A percentile compares a stretch with the other conserved stretches of the same genome.
These are phyloP conservation scores for Agapostemon virescens DNA, from an alignment of 2,888 invertebrate species.

Conservation along the genomic window DNA sequence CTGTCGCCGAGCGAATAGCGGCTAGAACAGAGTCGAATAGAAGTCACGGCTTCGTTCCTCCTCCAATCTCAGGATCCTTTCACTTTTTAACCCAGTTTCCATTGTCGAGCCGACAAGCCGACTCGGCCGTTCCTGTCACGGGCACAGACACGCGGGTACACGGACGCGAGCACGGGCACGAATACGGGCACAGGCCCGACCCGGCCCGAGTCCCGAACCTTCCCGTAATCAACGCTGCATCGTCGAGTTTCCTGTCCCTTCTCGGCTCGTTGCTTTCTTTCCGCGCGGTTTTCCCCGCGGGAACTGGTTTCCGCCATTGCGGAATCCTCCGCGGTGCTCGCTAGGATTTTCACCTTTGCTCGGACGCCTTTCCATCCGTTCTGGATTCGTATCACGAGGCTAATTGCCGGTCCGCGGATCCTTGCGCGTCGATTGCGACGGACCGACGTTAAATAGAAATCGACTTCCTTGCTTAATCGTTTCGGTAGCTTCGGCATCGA, in stretches of 20 bases:
- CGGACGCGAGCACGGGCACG: too few species aligned
- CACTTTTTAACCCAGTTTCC: constrained; percentile 79
- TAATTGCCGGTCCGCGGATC: not conserved
- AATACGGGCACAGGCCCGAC: constrained; percentile 1
- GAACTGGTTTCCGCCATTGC: not conserved
- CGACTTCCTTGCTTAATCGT: not conserved
- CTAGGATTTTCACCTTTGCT: not conserved
- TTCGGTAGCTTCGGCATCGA: too few species aligned
- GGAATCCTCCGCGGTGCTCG: not conserved
- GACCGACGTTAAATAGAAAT: not conserved
- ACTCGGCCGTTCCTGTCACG: constrained; percentile 59
- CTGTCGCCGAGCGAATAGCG: constrained; percentile 36
- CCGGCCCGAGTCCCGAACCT: constrained; percentile 40
- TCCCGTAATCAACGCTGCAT: constrained; percentile 49
- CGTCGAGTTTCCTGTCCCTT: constrained; percentile 8
- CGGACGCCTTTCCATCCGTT: not conserved
- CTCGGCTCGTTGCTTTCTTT: not conserved
- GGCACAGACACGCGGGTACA: not conserved
- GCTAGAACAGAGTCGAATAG: constrained; percentile 49
- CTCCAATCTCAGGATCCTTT: constrained; percentile 73
- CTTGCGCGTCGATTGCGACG: not conserved
- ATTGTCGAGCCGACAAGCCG: constrained; percentile 64
- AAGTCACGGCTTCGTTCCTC: constrained; percentile 63
- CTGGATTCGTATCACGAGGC: not conserved
- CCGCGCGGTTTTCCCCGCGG: constrained; percentile 21